Evolutionary conservation across 2,888 invertebrate genomes (phyloP).

Genomic region (Patella pellucida): DNA sequence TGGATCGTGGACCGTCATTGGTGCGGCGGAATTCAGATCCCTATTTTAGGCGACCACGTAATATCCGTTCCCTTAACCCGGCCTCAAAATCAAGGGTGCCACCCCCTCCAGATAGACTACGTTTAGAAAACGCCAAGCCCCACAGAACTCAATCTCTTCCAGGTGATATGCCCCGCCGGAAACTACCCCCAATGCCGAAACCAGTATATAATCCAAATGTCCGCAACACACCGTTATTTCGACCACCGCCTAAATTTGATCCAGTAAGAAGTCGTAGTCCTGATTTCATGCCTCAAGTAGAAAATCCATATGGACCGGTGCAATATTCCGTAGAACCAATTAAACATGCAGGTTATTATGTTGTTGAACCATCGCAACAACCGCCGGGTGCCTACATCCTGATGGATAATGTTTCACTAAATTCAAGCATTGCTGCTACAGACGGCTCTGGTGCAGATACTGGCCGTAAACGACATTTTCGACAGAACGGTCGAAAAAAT

Average conservation of each 20-base stretch:
- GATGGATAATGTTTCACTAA: background rate
- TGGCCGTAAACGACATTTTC: background rate
- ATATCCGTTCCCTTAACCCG: background rate
- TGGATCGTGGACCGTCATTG: background rate
- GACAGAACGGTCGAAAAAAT: background rate
- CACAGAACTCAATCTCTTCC: background rate
- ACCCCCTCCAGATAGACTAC: background rate
- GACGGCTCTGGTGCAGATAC: background rate
- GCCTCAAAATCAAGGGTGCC: background rate
- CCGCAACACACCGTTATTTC: background rate
- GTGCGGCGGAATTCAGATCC: background rate
- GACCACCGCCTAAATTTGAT: background rate
- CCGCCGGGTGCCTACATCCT: background rate
- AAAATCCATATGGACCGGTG: background rate
- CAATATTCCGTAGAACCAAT: background rate
- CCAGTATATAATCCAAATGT: background rate
- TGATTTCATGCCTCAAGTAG: background rate
- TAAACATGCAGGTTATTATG: too few relatives aligned
- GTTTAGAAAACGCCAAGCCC: too few relatives aligned
- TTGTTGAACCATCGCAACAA: background rate
- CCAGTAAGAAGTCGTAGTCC: background rate
- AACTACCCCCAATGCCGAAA: background rate
- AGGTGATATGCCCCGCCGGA: background rate
- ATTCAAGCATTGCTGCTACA: background rate
- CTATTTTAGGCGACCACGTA: background rate